These are phyloP conservation scores for Rhabdornis inornatus DNA, from an alignment of 2,113 vertebrate species.

Conservation along the genomic window DNA sequence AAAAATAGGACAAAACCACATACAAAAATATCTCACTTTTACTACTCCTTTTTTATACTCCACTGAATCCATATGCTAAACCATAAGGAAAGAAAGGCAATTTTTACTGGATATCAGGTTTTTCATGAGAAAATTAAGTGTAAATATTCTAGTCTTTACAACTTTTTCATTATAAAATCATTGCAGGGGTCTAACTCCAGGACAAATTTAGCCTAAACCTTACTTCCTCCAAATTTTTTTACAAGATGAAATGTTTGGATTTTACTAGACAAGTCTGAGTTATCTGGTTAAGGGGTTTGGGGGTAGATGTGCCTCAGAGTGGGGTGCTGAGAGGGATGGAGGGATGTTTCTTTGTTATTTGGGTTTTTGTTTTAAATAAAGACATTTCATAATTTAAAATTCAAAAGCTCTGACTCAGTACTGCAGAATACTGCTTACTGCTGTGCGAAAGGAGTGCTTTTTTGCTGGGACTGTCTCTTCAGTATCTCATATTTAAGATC, in stretches of 20 bases:
- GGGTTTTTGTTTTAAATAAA: not conserved
- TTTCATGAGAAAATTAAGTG: not conserved
- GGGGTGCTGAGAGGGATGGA: not conserved
- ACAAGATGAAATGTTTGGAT: not conserved
- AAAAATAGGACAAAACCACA: not conserved
- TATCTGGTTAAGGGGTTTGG: not conserved
- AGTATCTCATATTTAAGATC: not conserved
- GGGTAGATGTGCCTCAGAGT: rapidly evolving
- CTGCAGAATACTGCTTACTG: not conserved
- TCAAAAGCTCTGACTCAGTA: not conserved
- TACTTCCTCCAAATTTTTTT: not conserved
- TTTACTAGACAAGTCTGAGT: not conserved
- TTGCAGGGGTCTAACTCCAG: not conserved
- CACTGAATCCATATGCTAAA: not conserved
- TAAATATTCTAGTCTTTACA: not conserved
- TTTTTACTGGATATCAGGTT: not conserved
- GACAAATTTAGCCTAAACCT: not conserved
- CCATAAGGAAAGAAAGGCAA: not conserved
- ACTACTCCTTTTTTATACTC: not conserved
- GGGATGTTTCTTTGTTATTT: not conserved
- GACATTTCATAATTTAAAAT: not conserved
- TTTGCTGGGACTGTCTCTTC: not conserved
- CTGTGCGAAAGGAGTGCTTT: not conserved
- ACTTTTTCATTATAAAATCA: not conserved
- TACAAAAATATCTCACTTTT: not conserved